Evolutionary conservation across 2,888 invertebrate genomes (phyloP), one percentile per base, ranked within the genome.

Genomic region (Callyntrura sp.): DNA sequence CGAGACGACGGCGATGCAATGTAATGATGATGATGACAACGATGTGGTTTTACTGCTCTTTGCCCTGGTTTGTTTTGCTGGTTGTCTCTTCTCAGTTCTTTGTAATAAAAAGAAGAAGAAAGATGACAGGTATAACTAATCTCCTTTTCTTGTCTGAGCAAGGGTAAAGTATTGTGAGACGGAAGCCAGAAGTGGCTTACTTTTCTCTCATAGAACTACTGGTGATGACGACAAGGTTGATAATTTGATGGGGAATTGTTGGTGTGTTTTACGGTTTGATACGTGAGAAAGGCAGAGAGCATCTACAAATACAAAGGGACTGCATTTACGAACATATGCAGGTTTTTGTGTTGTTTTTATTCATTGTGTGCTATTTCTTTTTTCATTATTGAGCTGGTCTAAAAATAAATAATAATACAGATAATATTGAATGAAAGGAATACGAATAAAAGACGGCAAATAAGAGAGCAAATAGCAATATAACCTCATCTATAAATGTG

Each of bases 91-190:
- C 81, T 81, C 45, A 2, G 9, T 48, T 43, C 14, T 28, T 28
- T 68, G 8, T 68, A 4, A 14, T 2, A 35, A 51, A 51, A n/a
- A n/a, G n/a, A n/a, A n/a, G n/a, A n/a, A n/a, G n/a, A 51, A 85
- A 12, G 86, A 86, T 86, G 86, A 86, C 86, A 86, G 86, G 86
- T 86, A 86, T 51, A 45, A 65, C 79, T 86, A 86, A 86, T 79
- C 79, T 86, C 43, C 68, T 43, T 68, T 68, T 68, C 17, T 28
- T 43, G 2, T 68, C 35, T 68, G 14, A 65, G 65, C 65, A 28
- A 17, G 65, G 43, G 5, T 5, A n/a, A 68, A 68, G 79, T 79
- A 79, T 86, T 86, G 79, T 86, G 86, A 86, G 79, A 86, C 86
- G 86, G 86, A 86, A 86, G 86, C 79, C 79, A 86, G 68, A 86